Evolutionary conservation across 2,888 invertebrate genomes (phyloP).

Genomic region (Drosophila conformis): DNA sequence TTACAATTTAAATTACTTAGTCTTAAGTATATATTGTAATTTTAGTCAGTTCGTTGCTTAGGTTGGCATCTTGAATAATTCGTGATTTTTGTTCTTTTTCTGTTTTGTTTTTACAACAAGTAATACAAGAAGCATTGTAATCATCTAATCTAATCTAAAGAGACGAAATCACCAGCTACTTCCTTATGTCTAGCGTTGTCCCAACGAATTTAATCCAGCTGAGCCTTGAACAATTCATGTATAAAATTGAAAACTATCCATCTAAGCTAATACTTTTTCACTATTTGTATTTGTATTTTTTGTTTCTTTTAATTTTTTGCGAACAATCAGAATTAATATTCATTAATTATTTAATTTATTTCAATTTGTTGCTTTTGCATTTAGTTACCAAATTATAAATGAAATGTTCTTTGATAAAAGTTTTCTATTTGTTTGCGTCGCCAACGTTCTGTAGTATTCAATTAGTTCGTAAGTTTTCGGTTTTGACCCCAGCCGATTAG

Average conservation of each 20-base stretch:
- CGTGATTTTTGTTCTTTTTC: background rate
- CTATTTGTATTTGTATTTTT: background rate
- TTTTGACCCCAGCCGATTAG: slow-evolving; percentile 45
- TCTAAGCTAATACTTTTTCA: background rate
- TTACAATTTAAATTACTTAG: slow-evolving; percentile 62
- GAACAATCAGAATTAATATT: background rate
- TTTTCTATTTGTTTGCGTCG: slow-evolving; percentile 19
- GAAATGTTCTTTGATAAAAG: background rate
- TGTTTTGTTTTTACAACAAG: background rate
- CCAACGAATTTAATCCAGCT: slow-evolving; percentile 65
- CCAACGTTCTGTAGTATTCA: slow-evolving; percentile 60
- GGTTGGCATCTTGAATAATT: slow-evolving; percentile 41
- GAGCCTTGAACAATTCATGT: slow-evolving; percentile 38
- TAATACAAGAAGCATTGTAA: slow-evolving; percentile 2
- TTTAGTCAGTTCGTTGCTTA: slow-evolving; percentile 74
- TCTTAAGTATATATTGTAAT: slow-evolving; percentile 65
- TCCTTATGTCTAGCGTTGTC: slow-evolving; percentile 37
- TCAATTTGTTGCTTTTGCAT: slow-evolving; percentile 29
- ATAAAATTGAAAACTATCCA: background rate
- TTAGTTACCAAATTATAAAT: slow-evolving; percentile 15
- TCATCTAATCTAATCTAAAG: slow-evolving; percentile 8
- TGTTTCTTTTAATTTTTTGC: background rate
- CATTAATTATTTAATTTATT: slow-evolving; percentile 17
- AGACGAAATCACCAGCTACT: slow-evolving; percentile 10
- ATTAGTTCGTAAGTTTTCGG: slow-evolving; percentile 61